Evolutionary conservation across 2,113 vertebrate species (phyloP), one percentile per base, ranked within the genome.

Genomic region (Cariama cristata): DNA sequence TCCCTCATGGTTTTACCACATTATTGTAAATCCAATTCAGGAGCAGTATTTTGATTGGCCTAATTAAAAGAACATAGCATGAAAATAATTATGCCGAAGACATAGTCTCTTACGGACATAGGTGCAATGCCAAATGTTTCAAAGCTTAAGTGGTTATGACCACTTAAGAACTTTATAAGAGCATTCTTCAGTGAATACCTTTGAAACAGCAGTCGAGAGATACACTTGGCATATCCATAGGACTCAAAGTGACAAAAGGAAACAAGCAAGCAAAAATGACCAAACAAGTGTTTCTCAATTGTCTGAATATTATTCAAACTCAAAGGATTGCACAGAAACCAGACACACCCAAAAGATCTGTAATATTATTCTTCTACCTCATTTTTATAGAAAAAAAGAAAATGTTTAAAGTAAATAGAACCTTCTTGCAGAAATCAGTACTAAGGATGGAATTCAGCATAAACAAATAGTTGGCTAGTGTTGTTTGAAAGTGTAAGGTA

Each of bases 341-440:
- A 89, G 32, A 88, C 5, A 42, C 3, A 22, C 4, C 6, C 7
- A 45, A 14, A 80, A 55, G 5, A 44, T n/a, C 6, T 42, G 10
- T 11, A 49, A 24, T 49, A 56, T 0, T 0, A 66, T 38, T 60
- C 30, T 72, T 67, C 5, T 7, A n/a, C 15, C 21, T 58, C 3
- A 27, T 28, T 82, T 82, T 63, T 28, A 67, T 6, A 62, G 7
- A 2, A 6, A 13, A 30, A 55, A 58, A 16, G 2, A 12, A 30
- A 13, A 20, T 4, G 2, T 45, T n/a, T 24, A 22, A 74, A 45
- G 1, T 24, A 60, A 66, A 49, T 11, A 77, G 10, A 84, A 67
- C 4, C 15, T 69, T 67, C 3, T 35, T 90, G 23, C 26, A 85
- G 49, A 79, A 85, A 85, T 16, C 27, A 71, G 20, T 49, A 50